Evolutionary conservation across 2,113 vertebrate genomes (phyloP).

Genomic region (Rana temporaria): DNA sequence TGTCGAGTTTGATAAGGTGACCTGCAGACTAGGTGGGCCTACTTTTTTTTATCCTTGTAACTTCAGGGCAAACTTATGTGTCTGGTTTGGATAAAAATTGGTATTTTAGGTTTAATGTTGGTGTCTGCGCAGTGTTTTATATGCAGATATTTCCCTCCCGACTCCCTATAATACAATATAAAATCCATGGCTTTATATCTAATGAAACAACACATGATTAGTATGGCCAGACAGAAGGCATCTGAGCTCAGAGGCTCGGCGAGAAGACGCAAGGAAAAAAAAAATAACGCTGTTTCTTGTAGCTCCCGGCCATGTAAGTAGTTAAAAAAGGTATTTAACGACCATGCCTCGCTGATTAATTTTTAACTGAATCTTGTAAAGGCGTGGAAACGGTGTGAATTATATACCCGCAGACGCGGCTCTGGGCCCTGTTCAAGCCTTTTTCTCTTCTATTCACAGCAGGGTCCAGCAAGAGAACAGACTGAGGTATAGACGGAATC

Average conservation of each 20-base stretch:
- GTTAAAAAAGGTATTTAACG: constrained; percentile 33
- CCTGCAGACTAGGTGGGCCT: constrained; percentile 4
- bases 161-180: constrained; percentile 15
- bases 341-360: constrained; percentile 49
- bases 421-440: neutral
- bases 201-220: constrained; percentile 43
- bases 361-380: constrained; percentile 57
- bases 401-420: constrained; percentile 39
- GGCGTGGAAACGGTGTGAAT: constrained; percentile 48
- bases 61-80: constrained; percentile 20
- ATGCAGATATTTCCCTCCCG: constrained; percentile 28
- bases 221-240: constrained; percentile 39
- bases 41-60: neutral
- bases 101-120: constrained; percentile 8
- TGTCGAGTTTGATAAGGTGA: neutral
- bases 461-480: constrained; percentile 33
- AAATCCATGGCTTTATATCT: constrained; percentile 17
- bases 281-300: constrained; percentile 4
- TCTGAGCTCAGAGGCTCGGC: constrained; percentile 3
- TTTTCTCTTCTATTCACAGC: neutral
- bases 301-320: neutral
- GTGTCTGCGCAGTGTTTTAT: constrained; percentile 37
- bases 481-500: constrained; percentile 25
- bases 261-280: neutral
- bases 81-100: constrained; percentile 17